phyloP scores from a whole-genome alignment of 2,888 invertebrate genomes.

The Amphimallon solstitiale region DNA sequence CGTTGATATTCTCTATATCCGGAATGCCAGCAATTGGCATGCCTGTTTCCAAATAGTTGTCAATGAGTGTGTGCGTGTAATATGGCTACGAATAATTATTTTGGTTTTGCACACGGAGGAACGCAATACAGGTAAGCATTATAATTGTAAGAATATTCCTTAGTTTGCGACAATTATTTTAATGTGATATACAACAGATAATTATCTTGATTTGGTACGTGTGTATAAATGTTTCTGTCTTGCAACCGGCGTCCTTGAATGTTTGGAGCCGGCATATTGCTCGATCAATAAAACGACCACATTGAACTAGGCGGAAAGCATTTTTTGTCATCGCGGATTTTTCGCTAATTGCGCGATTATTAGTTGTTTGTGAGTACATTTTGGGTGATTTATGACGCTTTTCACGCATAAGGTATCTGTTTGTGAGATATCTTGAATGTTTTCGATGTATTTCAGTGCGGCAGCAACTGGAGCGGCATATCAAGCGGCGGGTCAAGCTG shows the following conservation, averaged over 20 bases:
- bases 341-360: slow-evolving; percentile 23
- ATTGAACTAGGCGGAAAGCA: slow-evolving; percentile 37
- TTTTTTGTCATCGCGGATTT: slow-evolving; percentile 34
- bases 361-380: slow-evolving; percentile 31
- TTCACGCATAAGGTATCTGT: slow-evolving; percentile 16
- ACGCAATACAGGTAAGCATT: slow-evolving; percentile 87
- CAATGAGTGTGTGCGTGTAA: slow-evolving; percentile 52
- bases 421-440: slow-evolving; percentile 37
- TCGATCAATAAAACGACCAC: slow-evolving; percentile 58
- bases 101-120: slow-evolving; percentile 93
- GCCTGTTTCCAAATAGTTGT: slow-evolving; percentile 45
- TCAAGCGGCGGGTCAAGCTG: slow-evolving; percentile 83
- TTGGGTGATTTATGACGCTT: slow-evolving; percentile 21
- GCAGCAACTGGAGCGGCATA: slow-evolving; percentile 84
- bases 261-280: slow-evolving; percentile 62
- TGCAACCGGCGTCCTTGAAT: slow-evolving; percentile 60
- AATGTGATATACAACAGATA: slow-evolving; percentile 1
- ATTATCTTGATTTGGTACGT: slow-evolving; percentile 2
- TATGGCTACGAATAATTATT: slow-evolving; percentile 93
- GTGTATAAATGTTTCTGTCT: slow-evolving; percentile 28
- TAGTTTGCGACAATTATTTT: slow-evolving; percentile 19
- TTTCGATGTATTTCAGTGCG: slow-evolving; percentile 60
- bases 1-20: slow-evolving; percentile 34
- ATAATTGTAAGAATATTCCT: slow-evolving; percentile 3
- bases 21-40: slow-evolving; percentile 40